phyloP scores from a whole-genome alignment of 37 sponge, comb jelly and placozoan species.

The Theonella swinhoei region DNA sequence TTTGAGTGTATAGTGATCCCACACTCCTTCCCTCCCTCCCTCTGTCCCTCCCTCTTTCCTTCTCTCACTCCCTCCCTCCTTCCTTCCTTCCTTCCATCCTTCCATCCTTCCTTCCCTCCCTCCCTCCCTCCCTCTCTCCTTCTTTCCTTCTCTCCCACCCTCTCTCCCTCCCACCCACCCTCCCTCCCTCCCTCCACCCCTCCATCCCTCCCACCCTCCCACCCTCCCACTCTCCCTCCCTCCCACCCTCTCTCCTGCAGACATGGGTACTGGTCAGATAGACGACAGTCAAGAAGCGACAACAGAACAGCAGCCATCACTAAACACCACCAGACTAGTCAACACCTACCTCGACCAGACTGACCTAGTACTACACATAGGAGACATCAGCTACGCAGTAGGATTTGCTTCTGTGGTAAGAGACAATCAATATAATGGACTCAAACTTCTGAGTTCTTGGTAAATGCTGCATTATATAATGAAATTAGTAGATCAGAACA shows the following conservation, averaged over 20 bases:
- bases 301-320: conserved; percentile 37
- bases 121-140: not conserved
- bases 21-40: not conserved
- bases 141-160: too few species aligned
- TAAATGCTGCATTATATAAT: not conserved
- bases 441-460: not conserved
- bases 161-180: too few species aligned
- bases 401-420: conserved; percentile 44
- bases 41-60: too few species aligned
- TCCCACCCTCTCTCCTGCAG: conserved; percentile 5
- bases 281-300: conserved; percentile 23
- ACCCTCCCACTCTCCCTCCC: too few species aligned
- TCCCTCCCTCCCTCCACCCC: too few species aligned
- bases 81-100: not conserved
- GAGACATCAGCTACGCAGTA: conserved; percentile 67
- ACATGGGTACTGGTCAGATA: conserved; percentile 48
- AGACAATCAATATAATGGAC: not conserved
- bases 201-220: too few species aligned
- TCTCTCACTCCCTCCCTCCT: too few species aligned
- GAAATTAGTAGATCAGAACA: not conserved
- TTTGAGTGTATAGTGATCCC: too few species aligned
- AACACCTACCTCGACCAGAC: not conserved
- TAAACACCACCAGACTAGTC: conserved; percentile 52
- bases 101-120: not conserved
- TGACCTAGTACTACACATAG: conserved; percentile 71